These are phyloP conservation scores for Novumbra hubbsi DNA, from an alignment of 2,797 vertebrate species.

Conservation along the genomic window DNA sequence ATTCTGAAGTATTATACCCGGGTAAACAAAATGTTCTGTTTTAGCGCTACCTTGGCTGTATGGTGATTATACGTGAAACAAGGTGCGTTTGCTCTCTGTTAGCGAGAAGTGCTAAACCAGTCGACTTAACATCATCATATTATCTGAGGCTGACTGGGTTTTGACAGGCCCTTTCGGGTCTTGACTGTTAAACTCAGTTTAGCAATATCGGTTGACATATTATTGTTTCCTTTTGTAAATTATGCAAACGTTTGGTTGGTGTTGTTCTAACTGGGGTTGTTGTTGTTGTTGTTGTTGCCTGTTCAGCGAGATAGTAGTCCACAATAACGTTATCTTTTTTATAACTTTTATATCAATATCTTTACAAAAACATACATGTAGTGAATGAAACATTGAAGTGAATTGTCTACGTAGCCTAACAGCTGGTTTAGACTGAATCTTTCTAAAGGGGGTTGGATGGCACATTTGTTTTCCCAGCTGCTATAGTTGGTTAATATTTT, in stretches of 20 bases:
- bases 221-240: background rate
- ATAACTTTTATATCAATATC: background rate
- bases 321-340: background rate
- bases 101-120: background rate
- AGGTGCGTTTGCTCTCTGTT: background rate
- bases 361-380: background rate
- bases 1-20: background rate
- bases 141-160: background rate
- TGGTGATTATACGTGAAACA: background rate
- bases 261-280: background rate
- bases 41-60: background rate
- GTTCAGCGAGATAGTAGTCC: background rate
- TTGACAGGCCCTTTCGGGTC: background rate
- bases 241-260: background rate
- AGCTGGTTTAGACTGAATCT: slow-evolving; percentile 8
- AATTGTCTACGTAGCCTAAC: background rate
- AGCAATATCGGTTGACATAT: background rate
- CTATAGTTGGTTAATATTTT: slow-evolving; percentile 5
- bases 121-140: background rate
- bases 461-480: background rate
- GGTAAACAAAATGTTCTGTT: background rate
- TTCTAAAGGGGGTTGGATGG: background rate
- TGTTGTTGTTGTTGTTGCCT: background rate
- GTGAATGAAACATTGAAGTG: background rate
- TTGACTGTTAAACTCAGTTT: background rate